A percentile compares a stretch with the other conserved stretches of the same genome.
phyloP scores from a whole-genome alignment of 2,888 invertebrate species.

The Frankliniella intonsa region DNA sequence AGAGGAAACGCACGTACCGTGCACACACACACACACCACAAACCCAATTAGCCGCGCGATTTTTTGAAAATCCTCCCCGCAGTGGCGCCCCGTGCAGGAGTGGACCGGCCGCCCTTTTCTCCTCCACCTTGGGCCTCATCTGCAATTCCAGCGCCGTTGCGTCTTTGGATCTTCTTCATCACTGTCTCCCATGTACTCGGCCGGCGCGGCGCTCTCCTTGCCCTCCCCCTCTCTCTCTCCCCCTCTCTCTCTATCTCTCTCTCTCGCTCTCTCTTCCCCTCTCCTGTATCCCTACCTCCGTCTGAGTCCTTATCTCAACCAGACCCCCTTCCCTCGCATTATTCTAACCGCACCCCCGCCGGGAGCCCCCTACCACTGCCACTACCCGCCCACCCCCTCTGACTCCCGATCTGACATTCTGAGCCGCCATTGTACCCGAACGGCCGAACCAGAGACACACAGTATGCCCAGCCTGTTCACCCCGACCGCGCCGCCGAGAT shows the following conservation, averaged over 20 bases:
- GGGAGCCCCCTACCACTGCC: too few relatives aligned
- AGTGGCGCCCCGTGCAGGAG: too few relatives aligned
- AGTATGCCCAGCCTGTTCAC: background rate
- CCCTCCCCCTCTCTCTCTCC: background rate
- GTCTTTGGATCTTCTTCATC: conserved; percentile 12
- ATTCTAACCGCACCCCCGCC: too few relatives aligned
- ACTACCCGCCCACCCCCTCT: background rate
- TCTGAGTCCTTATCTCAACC: too few relatives aligned
- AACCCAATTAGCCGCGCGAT: too few relatives aligned
- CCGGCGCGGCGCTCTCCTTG: background rate
- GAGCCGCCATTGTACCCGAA: background rate
- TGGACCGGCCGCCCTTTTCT: too few relatives aligned
- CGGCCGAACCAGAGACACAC: background rate
- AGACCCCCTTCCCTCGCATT: too few relatives aligned
- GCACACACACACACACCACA: too few relatives aligned
- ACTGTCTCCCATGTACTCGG: conserved; percentile 2
- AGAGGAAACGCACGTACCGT: too few relatives aligned
- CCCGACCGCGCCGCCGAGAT: too few relatives aligned
- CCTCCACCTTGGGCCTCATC: background rate
- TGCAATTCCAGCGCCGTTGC: background rate
- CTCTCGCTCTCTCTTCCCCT: background rate
- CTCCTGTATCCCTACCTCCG: background rate
- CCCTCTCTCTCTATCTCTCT: background rate
- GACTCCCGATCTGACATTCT: background rate
- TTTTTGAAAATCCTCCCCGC: too few relatives aligned